phyloP scores from a whole-genome alignment of 2,113 vertebrate genomes.

The Pomatostomus ruficeps region DNA sequence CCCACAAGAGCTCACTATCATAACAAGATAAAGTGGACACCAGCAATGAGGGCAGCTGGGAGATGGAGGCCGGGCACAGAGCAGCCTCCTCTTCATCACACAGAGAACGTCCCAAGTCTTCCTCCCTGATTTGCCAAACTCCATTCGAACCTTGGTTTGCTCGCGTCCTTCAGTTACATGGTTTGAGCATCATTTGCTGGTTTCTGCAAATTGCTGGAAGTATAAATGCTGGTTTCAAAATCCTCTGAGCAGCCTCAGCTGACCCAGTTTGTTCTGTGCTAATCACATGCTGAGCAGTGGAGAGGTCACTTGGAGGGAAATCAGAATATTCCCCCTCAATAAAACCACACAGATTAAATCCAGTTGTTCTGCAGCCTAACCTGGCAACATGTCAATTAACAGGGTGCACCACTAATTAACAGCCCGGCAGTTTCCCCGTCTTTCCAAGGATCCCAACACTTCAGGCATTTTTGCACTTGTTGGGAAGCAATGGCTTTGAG shows the following conservation, averaged over 20 bases:
- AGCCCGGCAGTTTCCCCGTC: not conserved
- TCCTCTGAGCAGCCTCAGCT: not conserved
- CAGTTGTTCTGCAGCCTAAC: not conserved
- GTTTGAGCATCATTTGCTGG: not conserved
- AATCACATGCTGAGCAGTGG: not conserved
- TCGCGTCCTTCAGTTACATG: not conserved
- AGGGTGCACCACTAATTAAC: not conserved
- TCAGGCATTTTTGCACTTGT: not conserved
- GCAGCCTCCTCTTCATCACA: not conserved
- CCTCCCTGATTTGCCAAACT: not conserved
- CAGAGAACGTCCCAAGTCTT: not conserved
- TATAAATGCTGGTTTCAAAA: not conserved
- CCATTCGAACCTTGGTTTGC: accelerated
- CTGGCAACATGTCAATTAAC: accelerated
- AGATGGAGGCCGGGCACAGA: not conserved
- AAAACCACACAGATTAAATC: not conserved
- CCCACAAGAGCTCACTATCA: not conserved
- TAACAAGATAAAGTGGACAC: not conserved
- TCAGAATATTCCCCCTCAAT: not conserved
- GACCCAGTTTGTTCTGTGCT: not conserved
- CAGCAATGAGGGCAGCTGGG: not conserved
- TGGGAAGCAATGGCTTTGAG: not conserved
- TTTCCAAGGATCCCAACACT: not conserved
- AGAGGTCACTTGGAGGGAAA: not conserved
- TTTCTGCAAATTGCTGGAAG: not conserved